A percentile compares a stretch with the other conserved stretches of the same genome.
These are phyloP conservation scores for Caenorhabditis remanei DNA, from an alignment of 1,140 invertebrate genomes.

Conservation along the genomic window DNA sequence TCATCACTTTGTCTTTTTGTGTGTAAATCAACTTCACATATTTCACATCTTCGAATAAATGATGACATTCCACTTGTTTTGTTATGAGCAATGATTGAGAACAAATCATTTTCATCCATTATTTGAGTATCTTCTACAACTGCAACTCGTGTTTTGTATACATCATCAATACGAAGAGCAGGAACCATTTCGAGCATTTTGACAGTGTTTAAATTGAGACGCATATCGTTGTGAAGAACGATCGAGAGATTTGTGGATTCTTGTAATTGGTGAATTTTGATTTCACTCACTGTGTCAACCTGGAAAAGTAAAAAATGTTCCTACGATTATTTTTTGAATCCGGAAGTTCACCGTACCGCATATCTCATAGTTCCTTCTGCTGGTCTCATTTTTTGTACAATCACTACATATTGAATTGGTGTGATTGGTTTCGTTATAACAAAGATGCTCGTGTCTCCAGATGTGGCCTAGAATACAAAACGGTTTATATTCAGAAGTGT, in stretches of 20 bases:
- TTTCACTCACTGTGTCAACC: constrained; percentile 31
- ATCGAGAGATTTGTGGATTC: constrained; percentile 36
- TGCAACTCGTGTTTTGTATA: not conserved
- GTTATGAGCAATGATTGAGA: constrained; percentile 21
- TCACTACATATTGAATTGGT: constrained; percentile 18
- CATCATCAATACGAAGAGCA: not conserved
- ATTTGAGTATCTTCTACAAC: not conserved
- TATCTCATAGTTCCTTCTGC: constrained; percentile 18
- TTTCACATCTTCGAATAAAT: constrained; percentile 58
- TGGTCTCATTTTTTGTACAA: constrained; percentile 15
- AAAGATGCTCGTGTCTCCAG: constrained; percentile 10
- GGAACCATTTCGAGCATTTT: constrained; percentile 7
- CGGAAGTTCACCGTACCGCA: not conserved
- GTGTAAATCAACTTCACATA: constrained; percentile 58
- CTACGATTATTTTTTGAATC: not conserved
- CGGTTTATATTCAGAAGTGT: too few species aligned
- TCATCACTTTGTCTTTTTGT: constrained; percentile 43
- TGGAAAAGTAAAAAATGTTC: too few species aligned
- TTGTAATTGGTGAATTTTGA: constrained; percentile 21
- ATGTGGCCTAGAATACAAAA: not conserved
- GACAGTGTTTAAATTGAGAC: constrained; percentile 29
- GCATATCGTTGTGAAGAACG: constrained; percentile 31
- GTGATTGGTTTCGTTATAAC: constrained; percentile 22
- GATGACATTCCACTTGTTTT: constrained; percentile 9
- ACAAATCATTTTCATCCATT: not conserved